Evolutionary conservation across 92 coral and sea anemone species (phyloP).

Genomic region (Phenganax subtilis): DNA sequence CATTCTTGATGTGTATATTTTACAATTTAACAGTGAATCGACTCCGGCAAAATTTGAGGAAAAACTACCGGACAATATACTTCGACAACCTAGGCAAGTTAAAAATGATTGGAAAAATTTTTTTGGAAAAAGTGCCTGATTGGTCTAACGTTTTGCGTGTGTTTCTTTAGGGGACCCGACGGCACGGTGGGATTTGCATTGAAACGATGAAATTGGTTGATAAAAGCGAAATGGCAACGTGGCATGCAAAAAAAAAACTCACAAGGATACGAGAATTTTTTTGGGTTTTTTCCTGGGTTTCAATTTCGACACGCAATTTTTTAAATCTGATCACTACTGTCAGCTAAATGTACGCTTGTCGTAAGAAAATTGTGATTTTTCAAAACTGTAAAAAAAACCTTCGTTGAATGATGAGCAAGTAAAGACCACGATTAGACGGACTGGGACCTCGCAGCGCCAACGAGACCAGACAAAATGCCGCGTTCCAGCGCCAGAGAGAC

Average conservation of each 20-base stretch:
- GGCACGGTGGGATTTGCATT: slow-evolving; percentile 48
- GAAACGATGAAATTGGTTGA: slow-evolving; percentile 33
- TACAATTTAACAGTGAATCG: neutral
- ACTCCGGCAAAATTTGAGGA: slow-evolving; percentile 35
- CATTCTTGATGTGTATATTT: neutral
- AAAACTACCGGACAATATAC: slow-evolving; percentile 62
- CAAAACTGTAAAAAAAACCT: too few species aligned
- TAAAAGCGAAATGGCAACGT: neutral
- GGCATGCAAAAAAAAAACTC: neutral
- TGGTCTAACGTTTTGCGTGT: neutral
- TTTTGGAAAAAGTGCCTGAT: neutral
- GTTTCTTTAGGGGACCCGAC: slow-evolving; percentile 53
- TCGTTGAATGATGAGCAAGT: too few species aligned
- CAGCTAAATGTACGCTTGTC: too few species aligned
- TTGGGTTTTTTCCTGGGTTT: neutral
- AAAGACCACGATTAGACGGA: too few species aligned
- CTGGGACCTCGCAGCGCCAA: too few species aligned
- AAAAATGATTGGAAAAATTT: neutral
- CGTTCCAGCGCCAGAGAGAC: too few species aligned
- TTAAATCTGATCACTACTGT: too few species aligned
- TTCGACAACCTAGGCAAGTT: slow-evolving; percentile 67
- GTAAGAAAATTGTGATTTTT: too few species aligned
- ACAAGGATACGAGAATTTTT: neutral
- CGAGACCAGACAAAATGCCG: too few species aligned
- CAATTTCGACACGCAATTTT: too few species aligned